Base-by-base conservation (phyloP, 2,113 vertebrate genomes). In the Leiothrix lutea region DNA sequence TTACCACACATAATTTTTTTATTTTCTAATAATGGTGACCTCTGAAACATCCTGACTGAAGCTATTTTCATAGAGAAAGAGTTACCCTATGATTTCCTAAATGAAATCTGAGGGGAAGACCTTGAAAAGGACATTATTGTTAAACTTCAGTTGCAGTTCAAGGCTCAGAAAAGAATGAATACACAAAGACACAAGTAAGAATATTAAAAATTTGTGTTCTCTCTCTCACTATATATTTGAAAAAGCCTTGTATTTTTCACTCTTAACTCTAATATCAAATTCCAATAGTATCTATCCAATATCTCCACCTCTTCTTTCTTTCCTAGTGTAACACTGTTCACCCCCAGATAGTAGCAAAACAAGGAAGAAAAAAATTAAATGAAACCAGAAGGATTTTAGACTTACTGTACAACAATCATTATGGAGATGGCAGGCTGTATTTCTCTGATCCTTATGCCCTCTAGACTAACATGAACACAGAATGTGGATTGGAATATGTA, bases 301-400 rank as follows among this genome's bases (percentile, higher is more conserved):
- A 74, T 16, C 4, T n/a, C 17, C 8, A 44, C 4, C 38, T 66
- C 78, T 82, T 45, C 6, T 80, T 82, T 54, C 8, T 62, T 69
- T 22, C 17, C 1, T 23, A 44, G 8, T 10, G 28, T 7, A 45
- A 62, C 7, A 11, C 25, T 48, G 10, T 42, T 38, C 16, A 56
- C 3, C 1, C 5, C 8, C 13, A n/a, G 35, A 14, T 5, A 53
- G 21, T 6, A 38, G 13, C 17, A 78, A 89, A 86, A n/a, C 4
- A 3, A n/a, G 7, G 12, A 89, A 28, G 6, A 35, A 53, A 45
- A 67, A 40, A 33, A 45, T 2, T 2, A 66, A 29, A 38, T 35
- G 0, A 36, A 66, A 29, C 4, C 4, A 54, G 8, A 48, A 4
- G 5, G 2, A 0, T 4, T 36, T 48, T 33, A 31, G 31, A 42